Conservation (phyloP, 1,140 invertebrate species). For the Drosophila sproati region DNA sequence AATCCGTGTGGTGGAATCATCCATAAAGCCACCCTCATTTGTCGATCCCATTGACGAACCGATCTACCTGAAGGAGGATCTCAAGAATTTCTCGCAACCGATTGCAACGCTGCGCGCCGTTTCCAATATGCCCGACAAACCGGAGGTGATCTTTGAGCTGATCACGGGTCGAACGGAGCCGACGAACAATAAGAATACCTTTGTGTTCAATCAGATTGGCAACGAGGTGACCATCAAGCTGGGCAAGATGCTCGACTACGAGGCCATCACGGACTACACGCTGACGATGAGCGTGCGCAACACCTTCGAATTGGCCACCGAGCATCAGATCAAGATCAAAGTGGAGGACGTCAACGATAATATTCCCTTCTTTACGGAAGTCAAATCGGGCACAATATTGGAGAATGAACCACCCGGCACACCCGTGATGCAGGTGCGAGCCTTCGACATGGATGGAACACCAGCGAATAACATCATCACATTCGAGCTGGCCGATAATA, state of each 20-base stretch:
- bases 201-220: conserved; percentile 89
- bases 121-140: conserved; percentile 90
- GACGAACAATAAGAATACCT: conserved; percentile 92
- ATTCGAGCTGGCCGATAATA: conserved; percentile 89
- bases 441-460: conserved; percentile 94
- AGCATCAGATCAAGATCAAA: conserved; percentile 91
- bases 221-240: conserved; percentile 90
- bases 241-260: conserved; percentile 91
- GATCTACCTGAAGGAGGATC: conserved; percentile 90
- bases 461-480: conserved; percentile 92
- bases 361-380: conserved; percentile 92
- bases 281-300: conserved; percentile 93
- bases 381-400: conserved; percentile 90
- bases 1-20: conserved; percentile 93
- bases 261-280: conserved; percentile 92
- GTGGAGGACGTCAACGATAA: conserved; percentile 95
- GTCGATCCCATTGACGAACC: conserved; percentile 86
- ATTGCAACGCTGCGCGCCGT: conserved; percentile 89
- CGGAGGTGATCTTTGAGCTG: conserved; percentile 91
- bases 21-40: conserved; percentile 93
- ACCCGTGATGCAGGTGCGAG: conserved; percentile 93
- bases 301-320: conserved; percentile 91
- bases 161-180: conserved; percentile 92
- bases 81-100: conserved; percentile 88
- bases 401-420: conserved; percentile 93